These are phyloP conservation scores for Tanytarsus gracilentus DNA, from an alignment of 2,888 invertebrate species.

Conservation along the genomic window DNA sequence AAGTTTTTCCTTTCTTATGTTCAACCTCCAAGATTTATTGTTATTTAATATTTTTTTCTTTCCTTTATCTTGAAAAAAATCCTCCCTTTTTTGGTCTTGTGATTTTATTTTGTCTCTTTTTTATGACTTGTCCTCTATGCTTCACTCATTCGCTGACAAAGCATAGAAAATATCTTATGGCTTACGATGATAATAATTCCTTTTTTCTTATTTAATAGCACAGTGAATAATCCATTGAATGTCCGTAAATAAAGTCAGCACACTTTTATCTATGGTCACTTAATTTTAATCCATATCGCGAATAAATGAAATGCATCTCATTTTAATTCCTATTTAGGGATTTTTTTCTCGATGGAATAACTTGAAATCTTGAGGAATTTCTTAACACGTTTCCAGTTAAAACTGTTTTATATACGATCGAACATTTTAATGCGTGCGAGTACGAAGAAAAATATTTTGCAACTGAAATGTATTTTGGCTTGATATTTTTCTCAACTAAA, in stretches of 20 bases:
- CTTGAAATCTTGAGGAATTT: too few species aligned
- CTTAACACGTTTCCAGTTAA: too few species aligned
- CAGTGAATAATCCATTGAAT: constrained; percentile 7
- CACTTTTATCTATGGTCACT: constrained; percentile 12
- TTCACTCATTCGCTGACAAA: too few species aligned
- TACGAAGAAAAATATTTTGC: too few species aligned
- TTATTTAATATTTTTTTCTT: constrained; percentile 4
- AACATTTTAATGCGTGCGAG: background rate
- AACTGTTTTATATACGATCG: too few species aligned
- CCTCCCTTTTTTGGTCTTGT: background rate
- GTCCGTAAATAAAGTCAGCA: constrained; percentile 7
- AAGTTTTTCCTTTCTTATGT: background rate
- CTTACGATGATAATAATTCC: background rate
- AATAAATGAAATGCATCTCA: background rate
- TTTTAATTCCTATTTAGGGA: background rate
- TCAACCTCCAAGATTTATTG: background rate
- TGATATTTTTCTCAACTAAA: background rate
- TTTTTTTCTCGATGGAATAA: background rate
- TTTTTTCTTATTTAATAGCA: background rate
- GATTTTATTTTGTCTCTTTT: background rate
- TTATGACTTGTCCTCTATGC: background rate
- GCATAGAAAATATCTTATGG: background rate
- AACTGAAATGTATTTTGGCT: background rate
- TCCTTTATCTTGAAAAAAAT: background rate
- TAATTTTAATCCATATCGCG: constrained; percentile 13